phyloP scores from a whole-genome alignment of 2,888 invertebrate genomes.

The Lasius fuliginosus region DNA sequence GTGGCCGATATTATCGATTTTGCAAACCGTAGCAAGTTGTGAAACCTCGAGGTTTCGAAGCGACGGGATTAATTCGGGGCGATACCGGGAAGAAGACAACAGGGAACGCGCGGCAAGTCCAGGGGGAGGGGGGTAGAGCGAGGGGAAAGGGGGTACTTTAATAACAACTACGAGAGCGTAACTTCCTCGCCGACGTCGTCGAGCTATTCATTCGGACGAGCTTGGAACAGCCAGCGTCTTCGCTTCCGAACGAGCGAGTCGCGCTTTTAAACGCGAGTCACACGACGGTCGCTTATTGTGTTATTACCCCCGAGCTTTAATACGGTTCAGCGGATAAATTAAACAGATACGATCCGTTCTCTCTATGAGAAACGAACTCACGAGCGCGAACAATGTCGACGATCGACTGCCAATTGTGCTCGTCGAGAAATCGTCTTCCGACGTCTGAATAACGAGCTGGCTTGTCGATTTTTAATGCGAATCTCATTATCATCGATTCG shows the following conservation, averaged over 20 bases:
- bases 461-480: background rate
- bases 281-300: conserved; percentile 27
- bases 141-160: background rate
- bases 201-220: conserved; percentile 37
- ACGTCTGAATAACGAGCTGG: background rate
- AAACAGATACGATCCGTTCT: conserved; percentile 34
- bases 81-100: conserved; percentile 15
- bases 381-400: background rate
- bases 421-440: conserved; percentile 17
- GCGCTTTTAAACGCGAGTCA: background rate
- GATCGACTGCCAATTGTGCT: conserved; percentile 27
- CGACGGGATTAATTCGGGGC: conserved; percentile 33
- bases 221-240: conserved; percentile 35
- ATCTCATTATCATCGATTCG: background rate
- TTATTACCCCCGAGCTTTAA: conserved; percentile 47
- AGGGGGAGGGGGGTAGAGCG: too few relatives aligned
- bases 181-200: conserved; percentile 35
- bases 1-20: conserved; percentile 45
- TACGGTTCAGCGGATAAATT: conserved; percentile 44
- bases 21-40: conserved; percentile 43
- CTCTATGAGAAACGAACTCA: conserved; percentile 1
- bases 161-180: conserved; percentile 19
- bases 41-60: conserved; percentile 25
- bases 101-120: background rate
- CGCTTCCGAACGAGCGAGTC: conserved; percentile 30